Conservation (phyloP, 92 coral and sea anemone genomes). For the Umimayanthus chanpuru region DNA sequence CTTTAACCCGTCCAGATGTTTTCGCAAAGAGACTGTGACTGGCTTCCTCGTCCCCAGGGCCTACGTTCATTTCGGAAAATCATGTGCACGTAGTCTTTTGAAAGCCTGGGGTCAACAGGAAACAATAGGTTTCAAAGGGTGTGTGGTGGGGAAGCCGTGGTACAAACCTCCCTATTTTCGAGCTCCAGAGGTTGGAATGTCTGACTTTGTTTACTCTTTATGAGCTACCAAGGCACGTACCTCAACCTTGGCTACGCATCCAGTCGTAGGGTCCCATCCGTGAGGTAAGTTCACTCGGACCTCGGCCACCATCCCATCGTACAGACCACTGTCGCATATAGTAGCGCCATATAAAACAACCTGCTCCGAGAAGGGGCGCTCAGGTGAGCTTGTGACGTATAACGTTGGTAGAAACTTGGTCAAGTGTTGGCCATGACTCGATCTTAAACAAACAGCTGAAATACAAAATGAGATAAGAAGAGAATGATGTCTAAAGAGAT, state of each 20-base stretch:
- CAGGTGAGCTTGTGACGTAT: constrained; percentile 66
- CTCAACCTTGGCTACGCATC: constrained; percentile 59
- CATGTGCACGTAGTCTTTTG: too few relatives aligned
- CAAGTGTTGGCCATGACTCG: not conserved
- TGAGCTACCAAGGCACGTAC: constrained; percentile 17
- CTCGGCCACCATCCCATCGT: constrained; percentile 40
- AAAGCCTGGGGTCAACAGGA: too few relatives aligned
- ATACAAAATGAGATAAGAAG: not conserved
- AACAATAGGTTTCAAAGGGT: too few relatives aligned
- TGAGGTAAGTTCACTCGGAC: constrained; percentile 66
- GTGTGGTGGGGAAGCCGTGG: too few relatives aligned
- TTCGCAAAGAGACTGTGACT: too few relatives aligned
- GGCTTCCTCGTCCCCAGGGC: too few relatives aligned
- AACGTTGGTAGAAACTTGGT: constrained; percentile 62
- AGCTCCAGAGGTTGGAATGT: too few relatives aligned
- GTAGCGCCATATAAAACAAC: constrained; percentile 66
- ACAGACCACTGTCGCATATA: constrained; percentile 66
- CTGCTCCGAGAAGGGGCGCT: constrained; percentile 50
- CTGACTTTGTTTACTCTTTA: too few relatives aligned
- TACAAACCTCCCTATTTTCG: too few relatives aligned
- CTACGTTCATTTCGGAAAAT: too few relatives aligned
- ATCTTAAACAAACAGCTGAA: not conserved
- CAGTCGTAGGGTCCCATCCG: constrained; percentile 69
- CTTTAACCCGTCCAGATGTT: too few relatives aligned
- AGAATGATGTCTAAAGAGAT: not conserved